These are phyloP conservation scores for Volucella zonaria DNA, from an alignment of 2,888 invertebrate genomes.

Conservation along the genomic window DNA sequence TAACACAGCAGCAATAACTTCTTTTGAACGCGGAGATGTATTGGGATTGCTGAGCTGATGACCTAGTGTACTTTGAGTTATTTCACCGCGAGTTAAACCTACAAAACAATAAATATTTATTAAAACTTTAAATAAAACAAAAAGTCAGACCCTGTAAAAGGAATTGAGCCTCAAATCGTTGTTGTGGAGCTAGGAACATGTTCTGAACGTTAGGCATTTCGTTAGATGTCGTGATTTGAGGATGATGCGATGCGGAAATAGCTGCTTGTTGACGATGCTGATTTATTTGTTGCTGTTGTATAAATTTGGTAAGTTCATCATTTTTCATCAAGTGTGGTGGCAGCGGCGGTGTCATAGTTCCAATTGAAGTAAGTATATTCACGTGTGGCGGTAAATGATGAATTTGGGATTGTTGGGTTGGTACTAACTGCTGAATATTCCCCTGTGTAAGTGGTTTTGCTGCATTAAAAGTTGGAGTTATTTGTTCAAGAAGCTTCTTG, in stretches of 20 bases:
- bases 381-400: slow-evolving; percentile 46
- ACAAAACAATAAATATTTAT: slow-evolving; percentile 66
- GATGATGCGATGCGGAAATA: slow-evolving; percentile 68
- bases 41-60: slow-evolving; percentile 88
- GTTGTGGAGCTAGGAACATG: slow-evolving; percentile 76
- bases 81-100: slow-evolving; percentile 90
- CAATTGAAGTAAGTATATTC: slow-evolving; percentile 54
- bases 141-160: slow-evolving; percentile 87
- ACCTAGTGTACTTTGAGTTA: slow-evolving; percentile 89
- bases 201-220: slow-evolving; percentile 53
- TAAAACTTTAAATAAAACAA: slow-evolving; percentile 19
- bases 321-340: slow-evolving; percentile 69
- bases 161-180: slow-evolving; percentile 86
- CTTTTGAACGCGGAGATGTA: slow-evolving; percentile 75
- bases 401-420: slow-evolving; percentile 67
- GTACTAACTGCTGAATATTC: slow-evolving; percentile 51
- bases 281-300: slow-evolving; percentile 70
- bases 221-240: slow-evolving; percentile 46
- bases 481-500: slow-evolving; percentile 85
- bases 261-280: slow-evolving; percentile 74
- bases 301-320: slow-evolving; percentile 75
- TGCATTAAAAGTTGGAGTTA: slow-evolving; percentile 72
- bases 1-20: slow-evolving; percentile 77
- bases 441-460: slow-evolving; percentile 23
- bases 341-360: slow-evolving; percentile 38